Evolutionary conservation across 2,888 invertebrate species (phyloP).

Genomic region (Syrphus vitripennis): DNA sequence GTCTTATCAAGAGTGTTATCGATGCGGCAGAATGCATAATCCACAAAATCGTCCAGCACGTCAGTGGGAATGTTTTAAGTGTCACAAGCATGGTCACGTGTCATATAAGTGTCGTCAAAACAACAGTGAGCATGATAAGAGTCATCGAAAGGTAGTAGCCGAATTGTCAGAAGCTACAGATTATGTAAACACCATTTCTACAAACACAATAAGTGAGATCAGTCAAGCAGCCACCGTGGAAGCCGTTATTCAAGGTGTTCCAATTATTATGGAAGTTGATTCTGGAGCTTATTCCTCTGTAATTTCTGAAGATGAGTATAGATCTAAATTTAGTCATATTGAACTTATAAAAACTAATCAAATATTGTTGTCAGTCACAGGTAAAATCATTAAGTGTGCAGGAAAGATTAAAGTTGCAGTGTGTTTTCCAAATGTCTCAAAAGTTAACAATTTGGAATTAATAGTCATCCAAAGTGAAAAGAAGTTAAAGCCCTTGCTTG

Average conservation of each 20-base stretch:
- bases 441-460: constrained; percentile 1
- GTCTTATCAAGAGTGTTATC: constrained; percentile 13
- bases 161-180: constrained; percentile 3
- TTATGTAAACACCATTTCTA: neutral
- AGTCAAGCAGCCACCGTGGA: constrained; percentile 18
- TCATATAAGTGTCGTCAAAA: constrained; percentile 30
- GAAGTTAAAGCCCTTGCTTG: constrained; percentile 29
- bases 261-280: constrained; percentile 51
- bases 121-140: neutral
- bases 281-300: constrained; percentile 41
- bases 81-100: constrained; percentile 7
- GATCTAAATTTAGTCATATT: constrained; percentile 33
- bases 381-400: constrained; percentile 13
- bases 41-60: constrained; percentile 22
- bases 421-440: constrained; percentile 1
- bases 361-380: constrained; percentile 34
- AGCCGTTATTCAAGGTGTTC: constrained; percentile 14
- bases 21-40: constrained; percentile 11
- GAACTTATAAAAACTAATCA: constrained; percentile 16
- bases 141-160: neutral
- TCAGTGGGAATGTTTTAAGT: constrained; percentile 20
- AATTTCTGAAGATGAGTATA: constrained; percentile 40
- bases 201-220: neutral
- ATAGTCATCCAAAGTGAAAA: constrained; percentile 40
- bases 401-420: constrained; percentile 31